Evolutionary conservation across 2,797 vertebrate species (phyloP).

Genomic region (Enteromius afrohamiltoni): DNA sequence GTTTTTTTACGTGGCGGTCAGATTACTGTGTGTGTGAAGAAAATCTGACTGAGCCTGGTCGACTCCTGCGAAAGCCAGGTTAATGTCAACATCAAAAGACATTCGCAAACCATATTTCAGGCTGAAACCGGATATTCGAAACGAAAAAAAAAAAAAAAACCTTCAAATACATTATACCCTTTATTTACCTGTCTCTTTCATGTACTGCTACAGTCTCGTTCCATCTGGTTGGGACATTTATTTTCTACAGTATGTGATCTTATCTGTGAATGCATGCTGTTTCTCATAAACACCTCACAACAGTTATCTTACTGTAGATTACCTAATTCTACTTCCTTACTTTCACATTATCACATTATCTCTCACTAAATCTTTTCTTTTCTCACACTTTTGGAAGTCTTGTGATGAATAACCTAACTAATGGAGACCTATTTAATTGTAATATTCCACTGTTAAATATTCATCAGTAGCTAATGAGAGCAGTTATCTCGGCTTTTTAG

Average conservation of each 20-base stretch:
- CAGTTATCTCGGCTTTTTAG: slow-evolving; percentile 52
- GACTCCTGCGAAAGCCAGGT: slow-evolving; percentile 11
- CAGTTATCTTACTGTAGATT: neutral
- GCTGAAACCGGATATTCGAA: neutral
- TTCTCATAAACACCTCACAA: slow-evolving; percentile 8
- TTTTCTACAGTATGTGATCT: neutral
- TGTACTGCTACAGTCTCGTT: neutral
- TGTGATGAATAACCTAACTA: slow-evolving; percentile 48
- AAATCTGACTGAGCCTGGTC: slow-evolving; percentile 30
- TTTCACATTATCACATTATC: slow-evolving; percentile 15
- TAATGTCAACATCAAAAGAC: slow-evolving; percentile 18
- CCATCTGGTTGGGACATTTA: neutral
- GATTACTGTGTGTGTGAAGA: slow-evolving; percentile 30
- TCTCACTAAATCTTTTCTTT: slow-evolving; percentile 3
- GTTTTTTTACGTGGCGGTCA: neutral
- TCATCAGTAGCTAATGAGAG: slow-evolving; percentile 58
- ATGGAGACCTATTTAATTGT: slow-evolving; percentile 56
- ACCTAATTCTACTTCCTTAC: slow-evolving; percentile 2
- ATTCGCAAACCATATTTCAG: neutral
- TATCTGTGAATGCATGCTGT: neutral
- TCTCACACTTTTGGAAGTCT: slow-evolving; percentile 16
- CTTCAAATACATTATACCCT: neutral
- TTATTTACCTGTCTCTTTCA: neutral
- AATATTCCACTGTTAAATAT: slow-evolving; percentile 62
- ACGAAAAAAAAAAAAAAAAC: neutral